Evolutionary conservation across 2,113 vertebrate genomes (phyloP).

Genomic region (Heptranchias perlo): DNA sequence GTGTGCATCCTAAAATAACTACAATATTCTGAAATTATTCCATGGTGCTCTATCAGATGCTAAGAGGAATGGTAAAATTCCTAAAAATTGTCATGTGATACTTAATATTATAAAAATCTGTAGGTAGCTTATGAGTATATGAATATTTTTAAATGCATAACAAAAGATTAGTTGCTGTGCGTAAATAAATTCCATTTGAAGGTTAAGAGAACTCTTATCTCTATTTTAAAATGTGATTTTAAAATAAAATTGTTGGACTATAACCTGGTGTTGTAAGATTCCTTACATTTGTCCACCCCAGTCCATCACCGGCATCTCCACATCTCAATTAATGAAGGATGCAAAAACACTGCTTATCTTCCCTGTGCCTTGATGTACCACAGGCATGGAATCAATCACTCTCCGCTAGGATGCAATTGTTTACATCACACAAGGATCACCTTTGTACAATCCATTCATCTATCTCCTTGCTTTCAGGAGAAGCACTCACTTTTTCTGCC

Average conservation of each 20-base stretch:
- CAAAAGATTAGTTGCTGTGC: neutral
- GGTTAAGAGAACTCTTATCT: neutral
- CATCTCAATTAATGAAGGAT: neutral
- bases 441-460: neutral
- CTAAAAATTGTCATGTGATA: neutral
- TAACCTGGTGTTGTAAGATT: too few relatives aligned
- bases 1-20: neutral
- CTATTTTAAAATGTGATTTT: too few relatives aligned
- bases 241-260: too few relatives aligned
- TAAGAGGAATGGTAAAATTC: neutral
- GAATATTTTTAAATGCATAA: neutral
- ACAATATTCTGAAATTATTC: neutral
- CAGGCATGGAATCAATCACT: neutral
- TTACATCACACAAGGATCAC: neutral
- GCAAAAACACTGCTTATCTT: neutral
- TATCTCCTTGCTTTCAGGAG: neutral
- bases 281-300: too few relatives aligned
- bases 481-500: neutral
- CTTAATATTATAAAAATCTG: neutral
- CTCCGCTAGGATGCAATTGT: neutral
- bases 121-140: neutral
- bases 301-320: too few relatives aligned
- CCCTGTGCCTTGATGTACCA: neutral
- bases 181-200: neutral
- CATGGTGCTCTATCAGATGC: neutral